These are phyloP conservation scores for Felis chaus DNA, from an alignment of 2,113 vertebrate species.

Conservation along the genomic window DNA sequence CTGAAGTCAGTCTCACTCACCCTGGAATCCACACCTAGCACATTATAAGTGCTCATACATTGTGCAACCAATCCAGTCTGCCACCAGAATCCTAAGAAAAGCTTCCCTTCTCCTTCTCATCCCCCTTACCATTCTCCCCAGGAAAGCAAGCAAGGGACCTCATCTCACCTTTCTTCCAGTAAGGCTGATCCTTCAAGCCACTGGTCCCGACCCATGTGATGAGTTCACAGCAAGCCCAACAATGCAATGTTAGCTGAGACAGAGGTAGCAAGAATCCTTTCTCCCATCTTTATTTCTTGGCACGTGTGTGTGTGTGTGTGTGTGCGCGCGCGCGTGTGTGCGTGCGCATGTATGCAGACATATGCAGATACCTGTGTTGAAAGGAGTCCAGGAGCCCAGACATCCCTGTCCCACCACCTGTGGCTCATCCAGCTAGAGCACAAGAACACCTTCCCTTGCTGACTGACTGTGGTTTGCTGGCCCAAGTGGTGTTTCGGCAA, in stretches of 20 bases:
- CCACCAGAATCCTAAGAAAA: not conserved
- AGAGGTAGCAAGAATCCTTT: not conserved
- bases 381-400: not conserved
- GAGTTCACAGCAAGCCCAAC: not conserved
- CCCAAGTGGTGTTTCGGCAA: not conserved
- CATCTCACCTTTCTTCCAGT: not conserved
- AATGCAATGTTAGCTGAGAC: not conserved
- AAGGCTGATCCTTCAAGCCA: not conserved
- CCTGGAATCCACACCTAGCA: not conserved
- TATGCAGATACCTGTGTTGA: not conserved
- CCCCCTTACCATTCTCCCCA: not conserved
- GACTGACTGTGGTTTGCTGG: not conserved
- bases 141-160: not conserved
- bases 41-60: not conserved
- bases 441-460: not conserved
- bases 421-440: not conserved
- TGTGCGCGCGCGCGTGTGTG: rapidly evolving
- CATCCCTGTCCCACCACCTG: not conserved
- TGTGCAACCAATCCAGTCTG: not conserved
- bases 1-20: not conserved
- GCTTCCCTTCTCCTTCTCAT: not conserved
- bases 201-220: not conserved
- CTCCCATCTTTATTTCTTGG: not conserved
- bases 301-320: not conserved
- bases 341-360: not conserved